Evolutionary conservation across 2,797 vertebrate genomes (phyloP), one percentile per base, ranked within the genome.

Genomic region (Rousettus madagascariensis): DNA sequence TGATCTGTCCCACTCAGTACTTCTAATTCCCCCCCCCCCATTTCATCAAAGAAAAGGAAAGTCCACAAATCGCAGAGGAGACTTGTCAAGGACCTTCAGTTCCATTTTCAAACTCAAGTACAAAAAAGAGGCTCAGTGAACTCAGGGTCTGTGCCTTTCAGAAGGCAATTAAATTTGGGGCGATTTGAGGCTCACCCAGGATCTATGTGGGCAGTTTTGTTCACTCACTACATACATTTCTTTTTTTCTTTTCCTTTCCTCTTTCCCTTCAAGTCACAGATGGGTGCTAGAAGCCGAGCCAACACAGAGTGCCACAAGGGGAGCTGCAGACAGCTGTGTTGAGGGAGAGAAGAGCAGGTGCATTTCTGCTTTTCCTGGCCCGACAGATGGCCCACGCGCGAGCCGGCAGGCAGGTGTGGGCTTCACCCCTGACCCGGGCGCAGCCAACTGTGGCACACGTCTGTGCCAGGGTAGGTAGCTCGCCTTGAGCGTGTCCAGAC

Each of bases 41-140:
- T 89, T 72, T 72, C 63, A 83, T 61, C 57, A 80, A 72, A 89
- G 78, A n/a, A 90, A 91, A 80, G 19, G 28, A 46, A 95, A 82
- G n/a, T 77, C 41, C 2, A 24, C 63, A 88, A 61, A 11, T 77
- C 7, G 3, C 38, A 46, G 53, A 93, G 28, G 20, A 49, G 41
- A 22, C n/a, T 79, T 46, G 10, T 19, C 17, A 74, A 94, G 24
- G 36, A 22, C n/a, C 53, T 33, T 53, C 17, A 8, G 41, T 28
- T 75, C 22, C 8, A 24, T 17, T 36, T 72, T 69, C n/a, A 79
- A 72, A n/a, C 46, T 28, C 46, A 16, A 26, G 17, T 16, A 43
- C 24, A 20, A 12, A 30, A n/a, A 69, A 11, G 53, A 13, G 49
- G 36, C 53, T 69, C 38, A 13, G 7, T 38, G 28, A 65, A n/a